A percentile compares a stretch with the other conserved stretches of the same genome.
phyloP scores from a whole-genome alignment of 2,888 invertebrate species.

The Lithophane semibrunnea region DNA sequence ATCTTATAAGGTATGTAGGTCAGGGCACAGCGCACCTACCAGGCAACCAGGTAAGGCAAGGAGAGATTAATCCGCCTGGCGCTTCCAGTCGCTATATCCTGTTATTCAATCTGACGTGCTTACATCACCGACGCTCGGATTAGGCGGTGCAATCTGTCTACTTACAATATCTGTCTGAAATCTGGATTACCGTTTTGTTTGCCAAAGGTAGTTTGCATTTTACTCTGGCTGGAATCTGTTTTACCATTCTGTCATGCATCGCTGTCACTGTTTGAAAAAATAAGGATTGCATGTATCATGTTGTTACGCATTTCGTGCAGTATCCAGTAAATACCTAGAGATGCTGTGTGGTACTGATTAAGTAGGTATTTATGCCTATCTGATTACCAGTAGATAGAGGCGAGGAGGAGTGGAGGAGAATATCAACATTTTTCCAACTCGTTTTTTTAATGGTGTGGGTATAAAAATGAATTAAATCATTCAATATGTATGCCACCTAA shows the following conservation, averaged over 20 bases:
- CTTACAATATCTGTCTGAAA: slow-evolving; percentile 3
- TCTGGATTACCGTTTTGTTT: neutral
- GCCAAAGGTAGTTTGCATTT: neutral
- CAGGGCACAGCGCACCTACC: slow-evolving; percentile 8
- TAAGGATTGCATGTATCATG: no score
- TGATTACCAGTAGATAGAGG: no score
- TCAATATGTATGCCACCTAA: neutral
- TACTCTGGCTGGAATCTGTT: no score
- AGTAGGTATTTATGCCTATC: no score
- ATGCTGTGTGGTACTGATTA: no score
- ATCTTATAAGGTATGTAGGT: slow-evolving; percentile 47
- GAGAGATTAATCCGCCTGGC: slow-evolving; percentile 20
- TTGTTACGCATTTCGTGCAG: no score
- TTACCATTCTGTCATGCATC: no score
- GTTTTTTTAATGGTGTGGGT: neutral
- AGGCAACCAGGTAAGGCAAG: slow-evolving; percentile 11
- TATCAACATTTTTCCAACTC: no score
- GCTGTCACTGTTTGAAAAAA: no score
- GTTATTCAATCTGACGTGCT: slow-evolving; percentile 27
- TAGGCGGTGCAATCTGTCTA: slow-evolving; percentile 21
- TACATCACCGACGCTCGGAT: slow-evolving; percentile 31
- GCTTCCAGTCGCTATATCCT: slow-evolving; percentile 10
- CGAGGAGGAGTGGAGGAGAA: no score
- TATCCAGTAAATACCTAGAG: no score
- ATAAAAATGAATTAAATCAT: neutral